Evolutionary conservation across 2,888 invertebrate genomes (phyloP), one percentile per base, ranked within the genome.

Genomic region (Adelphocoris suturalis): DNA sequence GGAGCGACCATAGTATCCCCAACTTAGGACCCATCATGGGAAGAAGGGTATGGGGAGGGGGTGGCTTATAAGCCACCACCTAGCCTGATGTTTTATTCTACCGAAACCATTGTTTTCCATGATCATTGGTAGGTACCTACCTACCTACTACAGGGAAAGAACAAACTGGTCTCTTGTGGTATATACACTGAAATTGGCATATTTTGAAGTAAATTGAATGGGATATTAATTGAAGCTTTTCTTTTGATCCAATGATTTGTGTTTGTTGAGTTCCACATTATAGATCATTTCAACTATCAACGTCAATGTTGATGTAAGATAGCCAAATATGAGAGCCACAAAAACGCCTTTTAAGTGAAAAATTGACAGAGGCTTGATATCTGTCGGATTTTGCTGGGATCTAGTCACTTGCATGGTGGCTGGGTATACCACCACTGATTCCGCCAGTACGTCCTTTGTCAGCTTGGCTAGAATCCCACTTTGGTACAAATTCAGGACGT

Each of bases 311-410:
- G 68, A 5, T 0, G 23, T 68, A 0, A 23, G 0, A 1, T 23
- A 13, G 3, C 82, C 82, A 3, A 82, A 12, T n/a, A 55, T 7
- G 3, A 47, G n/a, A 52, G 27, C 52, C 0, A 52, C 23, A 23
- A 82, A 82, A 52, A 82, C n/a, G 0, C 85, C 85, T 55, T 28
- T 23, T 12, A 85, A 28, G 9, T 85, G 57, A 12, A 52, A 37
- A 37, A 85, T 2, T 5, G 57, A 61, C 61, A 85, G 37, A 9
- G 85, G 37, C 16, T 28, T n/a, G 12, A 85, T 57, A 11, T 2
- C 16, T 16, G 23, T 7, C 11, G 3, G 46, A n/a, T 61, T 61
- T 11, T 52, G 55, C 14, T 27, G 52, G 2, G 85, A 0, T n/a
- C 16, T 28, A 2, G 61, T 55, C 28, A 28, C 57, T 16, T 19